Evolutionary conservation across 1,140 invertebrate species (phyloP).

Genomic region (Ridgeia piscesae): DNA sequence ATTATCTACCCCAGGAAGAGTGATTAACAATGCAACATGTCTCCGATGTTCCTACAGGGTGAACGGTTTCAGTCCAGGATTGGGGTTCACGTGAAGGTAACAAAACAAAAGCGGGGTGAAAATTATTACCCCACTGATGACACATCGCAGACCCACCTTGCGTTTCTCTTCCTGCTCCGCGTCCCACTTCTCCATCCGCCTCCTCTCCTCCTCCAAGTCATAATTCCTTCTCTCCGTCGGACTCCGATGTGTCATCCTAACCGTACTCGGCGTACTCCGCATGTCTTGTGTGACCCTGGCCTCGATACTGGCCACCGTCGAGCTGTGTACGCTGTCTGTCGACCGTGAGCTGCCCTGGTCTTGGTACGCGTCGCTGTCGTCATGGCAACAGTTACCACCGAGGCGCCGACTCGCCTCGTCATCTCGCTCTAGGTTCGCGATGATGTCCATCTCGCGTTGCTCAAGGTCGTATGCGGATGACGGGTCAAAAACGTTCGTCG

Average conservation of each 20-base stretch:
- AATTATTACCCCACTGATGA: background rate
- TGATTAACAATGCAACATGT: background rate
- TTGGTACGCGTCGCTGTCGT: background rate
- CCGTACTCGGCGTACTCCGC: background rate
- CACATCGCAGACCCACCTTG: background rate
- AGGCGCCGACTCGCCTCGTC: background rate
- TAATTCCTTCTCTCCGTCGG: conserved; percentile 19
- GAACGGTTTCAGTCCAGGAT: background rate
- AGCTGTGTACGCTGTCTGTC: background rate
- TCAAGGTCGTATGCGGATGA: conserved; percentile 11
- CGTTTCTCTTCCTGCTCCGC: conserved; percentile 18
- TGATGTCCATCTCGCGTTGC: background rate
- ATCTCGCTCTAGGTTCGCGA: background rate
- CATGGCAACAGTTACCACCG: background rate
- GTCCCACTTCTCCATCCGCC: conserved; percentile 79
- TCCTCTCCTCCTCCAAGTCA: conserved; percentile 48
- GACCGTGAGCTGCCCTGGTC: background rate
- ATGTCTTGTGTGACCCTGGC: background rate
- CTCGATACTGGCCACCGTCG: background rate
- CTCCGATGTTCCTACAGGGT: background rate
- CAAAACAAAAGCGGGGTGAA: background rate
- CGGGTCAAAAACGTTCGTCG: background rate
- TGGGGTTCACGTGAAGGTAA: background rate
- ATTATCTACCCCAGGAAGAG: background rate
- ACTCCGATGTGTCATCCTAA: background rate